These are phyloP conservation scores for Leptinotarsa lineolata DNA, from an alignment of 1,140 invertebrate species.

Conservation along the genomic window DNA sequence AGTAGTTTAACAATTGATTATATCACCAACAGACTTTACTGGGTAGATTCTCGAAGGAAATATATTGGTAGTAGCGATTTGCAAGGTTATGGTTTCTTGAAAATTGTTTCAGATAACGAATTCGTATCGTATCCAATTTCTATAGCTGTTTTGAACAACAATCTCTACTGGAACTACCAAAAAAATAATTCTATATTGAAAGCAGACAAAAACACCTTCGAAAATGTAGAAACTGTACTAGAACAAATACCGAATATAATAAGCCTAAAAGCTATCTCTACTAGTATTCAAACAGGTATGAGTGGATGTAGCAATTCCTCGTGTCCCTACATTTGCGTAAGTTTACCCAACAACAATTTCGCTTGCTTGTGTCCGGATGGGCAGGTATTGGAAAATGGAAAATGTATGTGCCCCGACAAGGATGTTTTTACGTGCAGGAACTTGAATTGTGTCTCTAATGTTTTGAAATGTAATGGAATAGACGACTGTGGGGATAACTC, in stretches of 20 bases:
- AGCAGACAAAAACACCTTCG: slow-evolving; percentile 70
- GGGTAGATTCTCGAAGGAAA: slow-evolving; percentile 84
- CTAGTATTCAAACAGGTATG: slow-evolving; percentile 57
- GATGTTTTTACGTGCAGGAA: slow-evolving; percentile 72
- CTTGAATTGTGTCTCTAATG: slow-evolving; percentile 68
- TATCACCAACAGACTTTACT: slow-evolving; percentile 80
- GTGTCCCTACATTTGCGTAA: slow-evolving; percentile 76
- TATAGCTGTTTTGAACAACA: slow-evolving; percentile 76
- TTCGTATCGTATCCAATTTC: slow-evolving; percentile 81
- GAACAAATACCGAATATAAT: slow-evolving; percentile 71
- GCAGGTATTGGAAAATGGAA: slow-evolving; percentile 62
- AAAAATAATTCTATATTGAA: slow-evolving; percentile 75
- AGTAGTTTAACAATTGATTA: slow-evolving; percentile 87
- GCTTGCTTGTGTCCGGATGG: slow-evolving; percentile 81
- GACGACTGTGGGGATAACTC: slow-evolving; percentile 79
- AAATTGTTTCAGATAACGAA: slow-evolving; percentile 69
- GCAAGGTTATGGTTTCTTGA: slow-evolving; percentile 77
- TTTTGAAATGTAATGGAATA: slow-evolving; percentile 65
- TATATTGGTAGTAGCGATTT: slow-evolving; percentile 82
- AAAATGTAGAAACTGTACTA: slow-evolving; percentile 66
- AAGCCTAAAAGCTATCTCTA: slow-evolving; percentile 70
- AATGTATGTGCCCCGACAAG: slow-evolving; percentile 74
- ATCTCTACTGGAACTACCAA: slow-evolving; percentile 94
- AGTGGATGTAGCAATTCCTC: slow-evolving; percentile 67
- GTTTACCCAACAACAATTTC: slow-evolving; percentile 64